Evolutionary conservation across 2,797 vertebrate species (phyloP).

Genomic region (Tenualosa ilisha): DNA sequence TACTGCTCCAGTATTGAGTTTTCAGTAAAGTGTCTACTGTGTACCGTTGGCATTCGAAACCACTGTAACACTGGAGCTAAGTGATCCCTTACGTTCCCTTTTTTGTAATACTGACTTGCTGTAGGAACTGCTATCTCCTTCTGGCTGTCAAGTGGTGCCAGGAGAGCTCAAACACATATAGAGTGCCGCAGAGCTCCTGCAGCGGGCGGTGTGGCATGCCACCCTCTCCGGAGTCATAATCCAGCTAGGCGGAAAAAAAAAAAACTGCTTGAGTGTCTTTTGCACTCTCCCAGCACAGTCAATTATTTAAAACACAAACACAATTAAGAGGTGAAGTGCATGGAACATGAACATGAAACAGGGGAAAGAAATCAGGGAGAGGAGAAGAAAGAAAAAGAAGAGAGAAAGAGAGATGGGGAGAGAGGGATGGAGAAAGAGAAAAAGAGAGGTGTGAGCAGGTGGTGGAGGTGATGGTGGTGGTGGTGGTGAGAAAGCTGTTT

Average conservation of each 20-base stretch:
- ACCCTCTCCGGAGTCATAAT: background rate
- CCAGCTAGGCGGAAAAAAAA: constrained; percentile 25
- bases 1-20: background rate
- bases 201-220: background rate
- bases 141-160: constrained; percentile 14
- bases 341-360: too few species aligned
- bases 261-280: constrained; percentile 24
- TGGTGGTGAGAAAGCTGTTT: constrained; percentile 51
- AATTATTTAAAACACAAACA: constrained; percentile 47
- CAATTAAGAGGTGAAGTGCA: constrained; percentile 32
- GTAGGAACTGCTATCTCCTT: background rate
- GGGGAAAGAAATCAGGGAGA: background rate
- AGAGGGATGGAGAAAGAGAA: background rate
- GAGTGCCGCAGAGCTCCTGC: background rate
- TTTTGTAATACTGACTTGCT: background rate
- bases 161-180: background rate
- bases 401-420: constrained; percentile 23
- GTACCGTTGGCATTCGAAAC: background rate
- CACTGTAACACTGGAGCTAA: background rate
- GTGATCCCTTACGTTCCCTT: background rate
- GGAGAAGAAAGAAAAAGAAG: background rate
- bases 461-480: background rate
- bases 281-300: constrained; percentile 26
- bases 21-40: background rate
- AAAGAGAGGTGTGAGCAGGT: background rate